These are phyloP conservation scores for Alosa alosa DNA, from an alignment of 2,113 vertebrate species.

Conservation along the genomic window DNA sequence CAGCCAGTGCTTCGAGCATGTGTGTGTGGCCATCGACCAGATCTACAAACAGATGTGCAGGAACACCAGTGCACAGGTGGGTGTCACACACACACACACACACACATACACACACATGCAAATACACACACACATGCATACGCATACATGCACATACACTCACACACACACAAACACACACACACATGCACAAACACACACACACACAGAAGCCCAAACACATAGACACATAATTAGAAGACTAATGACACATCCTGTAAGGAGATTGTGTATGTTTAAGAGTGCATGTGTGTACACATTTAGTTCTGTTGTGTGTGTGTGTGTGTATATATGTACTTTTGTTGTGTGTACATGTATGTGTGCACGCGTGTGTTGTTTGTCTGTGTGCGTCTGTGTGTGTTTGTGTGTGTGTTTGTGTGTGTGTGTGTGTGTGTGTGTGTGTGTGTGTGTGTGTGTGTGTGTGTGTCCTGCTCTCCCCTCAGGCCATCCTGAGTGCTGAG, in stretches of 20 bases:
- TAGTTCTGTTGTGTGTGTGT: too few species aligned
- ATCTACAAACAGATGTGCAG: constrained; percentile 93
- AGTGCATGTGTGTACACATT: too few species aligned
- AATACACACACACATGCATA: background rate
- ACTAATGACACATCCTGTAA: too few species aligned
- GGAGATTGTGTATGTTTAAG: too few species aligned
- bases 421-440: too few species aligned
- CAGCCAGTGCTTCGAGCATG: constrained; percentile 85
- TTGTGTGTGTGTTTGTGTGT: background rate
- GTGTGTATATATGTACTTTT: background rate
- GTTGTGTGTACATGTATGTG: background rate
- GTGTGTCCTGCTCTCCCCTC: background rate
- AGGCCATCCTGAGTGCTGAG: constrained; percentile 91
- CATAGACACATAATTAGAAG: background rate
- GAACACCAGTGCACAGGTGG: constrained; percentile 89
- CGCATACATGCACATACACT: background rate
- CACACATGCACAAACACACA: background rate
- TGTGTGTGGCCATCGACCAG: constrained; percentile 81
- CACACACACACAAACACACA: background rate
- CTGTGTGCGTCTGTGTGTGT: background rate
- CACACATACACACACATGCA: background rate
- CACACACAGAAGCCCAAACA: background rate
- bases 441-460: background rate
- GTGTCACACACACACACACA: constrained; percentile 31
- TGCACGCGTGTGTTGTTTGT: background rate